phyloP scores from a whole-genome alignment of 2,888 invertebrate species.

The Nomada fucata region DNA sequence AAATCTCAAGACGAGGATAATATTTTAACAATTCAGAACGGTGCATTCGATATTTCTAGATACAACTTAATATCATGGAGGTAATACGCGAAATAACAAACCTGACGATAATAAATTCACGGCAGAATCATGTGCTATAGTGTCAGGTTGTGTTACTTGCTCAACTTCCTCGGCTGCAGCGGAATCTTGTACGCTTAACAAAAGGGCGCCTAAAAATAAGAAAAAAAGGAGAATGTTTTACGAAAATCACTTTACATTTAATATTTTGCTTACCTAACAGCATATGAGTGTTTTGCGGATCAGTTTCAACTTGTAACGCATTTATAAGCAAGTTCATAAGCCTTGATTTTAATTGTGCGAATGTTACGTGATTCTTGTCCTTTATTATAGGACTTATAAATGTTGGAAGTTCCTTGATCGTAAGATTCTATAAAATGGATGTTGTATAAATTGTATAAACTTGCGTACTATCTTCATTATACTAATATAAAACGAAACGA shows the following conservation, averaged over 20 bases:
- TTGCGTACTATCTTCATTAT: slow-evolving; percentile 1
- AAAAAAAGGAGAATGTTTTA: neutral
- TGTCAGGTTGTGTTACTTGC: slow-evolving; percentile 86
- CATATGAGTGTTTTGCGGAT: slow-evolving; percentile 95
- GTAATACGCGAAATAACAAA: slow-evolving; percentile 79
- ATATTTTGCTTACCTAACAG: slow-evolving; percentile 86
- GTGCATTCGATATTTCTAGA: slow-evolving; percentile 60
- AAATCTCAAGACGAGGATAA: slow-evolving; percentile 40
- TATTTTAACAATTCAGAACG: slow-evolving; percentile 47
- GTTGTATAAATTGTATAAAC: neutral
- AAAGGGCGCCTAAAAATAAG: slow-evolving; percentile 87
- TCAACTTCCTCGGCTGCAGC: slow-evolving; percentile 91
- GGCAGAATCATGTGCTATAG: slow-evolving; percentile 85
- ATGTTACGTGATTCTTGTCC: slow-evolving; percentile 85
- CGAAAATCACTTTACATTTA: slow-evolving; percentile 12
- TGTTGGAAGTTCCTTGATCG: slow-evolving; percentile 88
- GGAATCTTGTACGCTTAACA: slow-evolving; percentile 92
- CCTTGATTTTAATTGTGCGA: slow-evolving; percentile 90
- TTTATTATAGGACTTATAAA: slow-evolving; percentile 61
- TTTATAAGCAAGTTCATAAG: slow-evolving; percentile 93
- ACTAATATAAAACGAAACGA: slow-evolving; percentile 16
- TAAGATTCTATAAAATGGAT: slow-evolving; percentile 85
- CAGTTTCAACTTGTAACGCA: slow-evolving; percentile 93
- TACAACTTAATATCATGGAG: slow-evolving; percentile 38
- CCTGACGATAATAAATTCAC: slow-evolving; percentile 90